Conservation (phyloP, 1,140 invertebrate species). For the Eupeodes corollae region DNA sequence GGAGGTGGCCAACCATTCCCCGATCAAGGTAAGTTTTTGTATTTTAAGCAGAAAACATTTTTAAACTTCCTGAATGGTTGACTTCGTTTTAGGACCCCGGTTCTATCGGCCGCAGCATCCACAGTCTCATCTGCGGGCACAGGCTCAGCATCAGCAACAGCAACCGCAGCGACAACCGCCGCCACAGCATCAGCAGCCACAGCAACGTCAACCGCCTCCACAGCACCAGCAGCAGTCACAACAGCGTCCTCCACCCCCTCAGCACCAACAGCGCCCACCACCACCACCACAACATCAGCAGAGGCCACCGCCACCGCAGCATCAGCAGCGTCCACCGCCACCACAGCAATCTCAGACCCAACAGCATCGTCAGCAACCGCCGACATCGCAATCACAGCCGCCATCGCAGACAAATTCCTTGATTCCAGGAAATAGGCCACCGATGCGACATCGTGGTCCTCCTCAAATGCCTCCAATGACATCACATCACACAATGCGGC, state of each 20-base stretch:
- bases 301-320: slow-evolving; percentile 6
- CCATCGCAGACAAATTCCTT: neutral
- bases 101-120: slow-evolving; percentile 6
- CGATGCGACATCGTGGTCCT: slow-evolving; percentile 11
- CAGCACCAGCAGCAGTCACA: slow-evolving; percentile 17
- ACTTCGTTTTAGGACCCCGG: slow-evolving; percentile 4
- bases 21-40: neutral
- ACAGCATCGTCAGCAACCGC: neutral
- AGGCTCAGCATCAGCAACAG: slow-evolving; percentile 6
- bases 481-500: slow-evolving; percentile 18
- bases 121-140: slow-evolving; percentile 13
- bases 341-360: neutral
- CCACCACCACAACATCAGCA: neutral
- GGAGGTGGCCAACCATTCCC: neutral
- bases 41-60: neutral
- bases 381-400: neutral
- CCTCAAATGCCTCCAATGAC: slow-evolving; percentile 15
- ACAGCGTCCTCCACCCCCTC: slow-evolving; percentile 5
- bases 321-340: neutral
- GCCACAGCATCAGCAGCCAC: slow-evolving; percentile 5
- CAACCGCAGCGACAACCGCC: slow-evolving; percentile 13
- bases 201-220: slow-evolving; percentile 6
- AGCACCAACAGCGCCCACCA: neutral
- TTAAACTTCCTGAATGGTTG: neutral
- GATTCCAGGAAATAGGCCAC: too few relatives aligned